These are phyloP conservation scores for Lepidurus arcticus DNA, from an alignment of 1,140 invertebrate genomes.

Conservation along the genomic window DNA sequence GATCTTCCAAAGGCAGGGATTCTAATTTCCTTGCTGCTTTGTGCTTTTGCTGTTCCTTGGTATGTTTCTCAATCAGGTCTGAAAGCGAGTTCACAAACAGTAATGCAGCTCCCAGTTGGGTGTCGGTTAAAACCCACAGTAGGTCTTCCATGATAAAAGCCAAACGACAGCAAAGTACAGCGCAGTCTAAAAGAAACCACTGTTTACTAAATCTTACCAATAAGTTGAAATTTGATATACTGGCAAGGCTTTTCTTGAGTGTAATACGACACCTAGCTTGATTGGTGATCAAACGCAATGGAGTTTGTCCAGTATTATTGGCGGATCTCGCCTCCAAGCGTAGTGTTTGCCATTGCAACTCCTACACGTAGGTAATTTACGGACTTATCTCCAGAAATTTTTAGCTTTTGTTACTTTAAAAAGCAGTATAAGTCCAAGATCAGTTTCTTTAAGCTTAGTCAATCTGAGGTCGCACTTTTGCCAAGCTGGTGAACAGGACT, in stretches of 20 bases:
- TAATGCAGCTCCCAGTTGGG: conserved; percentile 89
- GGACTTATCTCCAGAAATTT: background rate
- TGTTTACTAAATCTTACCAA: background rate
- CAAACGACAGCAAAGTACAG: conserved; percentile 83
- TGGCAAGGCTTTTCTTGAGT: conserved; percentile 87
- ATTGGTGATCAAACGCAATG: conserved; percentile 87
- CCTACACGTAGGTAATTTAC: conserved; percentile 42
- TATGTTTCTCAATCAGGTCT: conserved; percentile 75
- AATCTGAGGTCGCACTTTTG: conserved; percentile 70
- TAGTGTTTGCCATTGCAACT: conserved; percentile 93
- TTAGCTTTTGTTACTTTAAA: conserved; percentile 63
- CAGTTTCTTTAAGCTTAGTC: conserved; percentile 83
- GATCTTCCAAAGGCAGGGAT: conserved; percentile 62
- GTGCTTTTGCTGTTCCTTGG: conserved; percentile 69
- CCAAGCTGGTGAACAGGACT: conserved; percentile 89
- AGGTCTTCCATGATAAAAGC: conserved; percentile 91
- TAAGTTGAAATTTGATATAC: conserved; percentile 47
- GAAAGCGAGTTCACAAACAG: conserved; percentile 88
- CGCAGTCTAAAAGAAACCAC: conserved; percentile 68
- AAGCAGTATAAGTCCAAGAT: conserved; percentile 81
- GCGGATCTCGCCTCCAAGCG: conserved; percentile 86
- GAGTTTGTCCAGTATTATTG: conserved; percentile 72
- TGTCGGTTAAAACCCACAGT: conserved; percentile 96
- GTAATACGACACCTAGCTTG: conserved; percentile 91
- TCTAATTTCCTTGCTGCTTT: conserved; percentile 82